These are phyloP conservation scores for Oceanodroma tethys DNA, from an alignment of 2,113 vertebrate genomes.

Conservation along the genomic window DNA sequence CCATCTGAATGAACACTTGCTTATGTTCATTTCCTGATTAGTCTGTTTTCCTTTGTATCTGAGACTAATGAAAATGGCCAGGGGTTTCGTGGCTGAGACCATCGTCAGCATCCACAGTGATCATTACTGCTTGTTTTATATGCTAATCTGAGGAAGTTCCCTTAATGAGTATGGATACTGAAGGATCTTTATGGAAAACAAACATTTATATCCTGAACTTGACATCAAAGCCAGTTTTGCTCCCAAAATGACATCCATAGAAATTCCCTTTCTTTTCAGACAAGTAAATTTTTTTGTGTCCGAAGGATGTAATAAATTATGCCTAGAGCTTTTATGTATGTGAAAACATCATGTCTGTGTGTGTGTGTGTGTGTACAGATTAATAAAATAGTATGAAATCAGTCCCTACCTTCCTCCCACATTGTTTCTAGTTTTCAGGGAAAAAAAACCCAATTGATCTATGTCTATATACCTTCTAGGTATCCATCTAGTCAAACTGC, in stretches of 20 bases:
- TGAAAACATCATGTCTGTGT: rapidly evolving
- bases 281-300: not conserved
- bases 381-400: not conserved
- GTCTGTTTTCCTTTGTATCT: not conserved
- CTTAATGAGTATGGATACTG: not conserved
- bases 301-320: not conserved
- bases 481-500: not conserved
- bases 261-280: not conserved
- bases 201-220: not conserved
- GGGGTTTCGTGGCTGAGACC: not conserved
- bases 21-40: not conserved
- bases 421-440: not conserved
- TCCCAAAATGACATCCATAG: not conserved
- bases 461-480: not conserved
- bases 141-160: not conserved
- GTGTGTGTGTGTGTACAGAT: not conserved
- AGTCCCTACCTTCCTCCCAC: not conserved
- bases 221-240: not conserved
- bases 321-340: not conserved
- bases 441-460: not conserved
- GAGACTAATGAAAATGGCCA: not conserved
- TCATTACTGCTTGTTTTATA: not conserved
- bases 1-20: not conserved
- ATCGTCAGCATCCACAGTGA: not conserved
- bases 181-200: not conserved